phyloP scores from a whole-genome alignment of 2,888 invertebrate genomes.

The Macrosiphum euphorbiae region DNA sequence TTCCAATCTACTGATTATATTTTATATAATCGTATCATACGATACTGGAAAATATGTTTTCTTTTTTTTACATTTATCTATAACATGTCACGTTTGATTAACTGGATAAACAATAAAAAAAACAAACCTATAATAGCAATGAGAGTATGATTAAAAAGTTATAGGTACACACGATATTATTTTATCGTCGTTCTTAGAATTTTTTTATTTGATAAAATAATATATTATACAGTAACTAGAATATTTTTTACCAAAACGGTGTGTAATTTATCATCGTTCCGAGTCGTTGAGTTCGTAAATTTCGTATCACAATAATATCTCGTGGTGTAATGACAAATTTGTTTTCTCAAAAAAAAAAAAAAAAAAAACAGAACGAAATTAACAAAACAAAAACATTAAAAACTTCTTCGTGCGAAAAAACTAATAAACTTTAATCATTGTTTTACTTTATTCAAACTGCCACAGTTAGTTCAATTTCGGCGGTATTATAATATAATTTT shows the following conservation, averaged over 20 bases:
- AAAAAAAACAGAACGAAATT: neutral
- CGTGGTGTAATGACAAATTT: conserved; percentile 16
- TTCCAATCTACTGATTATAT: neutral
- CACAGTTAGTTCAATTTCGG: neutral
- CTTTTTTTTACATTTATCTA: neutral
- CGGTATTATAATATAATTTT: neutral
- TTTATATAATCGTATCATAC: no score
- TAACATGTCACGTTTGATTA: conserved; percentile 9
- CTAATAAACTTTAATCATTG: conserved; percentile 41
- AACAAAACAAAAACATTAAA: conserved; percentile 15
- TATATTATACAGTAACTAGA: neutral
- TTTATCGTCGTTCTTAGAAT: neutral
- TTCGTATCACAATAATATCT: neutral
- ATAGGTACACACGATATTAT: neutral
- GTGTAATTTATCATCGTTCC: conserved; percentile 33
- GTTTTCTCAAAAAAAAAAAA: neutral
- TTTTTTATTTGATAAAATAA: neutral
- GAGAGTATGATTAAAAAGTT: neutral
- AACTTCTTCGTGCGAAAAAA: conserved; percentile 27
- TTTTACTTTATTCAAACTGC: conserved; percentile 21
- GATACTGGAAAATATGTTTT: neutral
- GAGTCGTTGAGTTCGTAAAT: conserved; percentile 35
- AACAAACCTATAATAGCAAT: conserved; percentile 8
- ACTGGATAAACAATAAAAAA: neutral
- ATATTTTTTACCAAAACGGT: conserved; percentile 12